Conservation (phyloP, 2,113 vertebrate genomes). For the Caranx ignobilis region DNA sequence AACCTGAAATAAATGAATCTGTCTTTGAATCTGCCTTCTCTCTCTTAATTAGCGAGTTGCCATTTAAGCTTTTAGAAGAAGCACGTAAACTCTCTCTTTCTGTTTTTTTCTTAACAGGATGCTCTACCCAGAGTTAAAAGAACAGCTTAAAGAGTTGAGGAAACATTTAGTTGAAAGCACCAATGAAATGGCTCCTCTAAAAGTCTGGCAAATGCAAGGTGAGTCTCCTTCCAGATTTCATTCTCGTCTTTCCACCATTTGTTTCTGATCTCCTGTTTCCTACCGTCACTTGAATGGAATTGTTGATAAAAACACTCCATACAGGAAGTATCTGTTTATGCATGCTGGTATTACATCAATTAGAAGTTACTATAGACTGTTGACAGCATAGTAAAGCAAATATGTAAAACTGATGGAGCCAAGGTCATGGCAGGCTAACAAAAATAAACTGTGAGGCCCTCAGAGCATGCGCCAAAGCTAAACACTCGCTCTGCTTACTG, state of each 20-base stretch:
- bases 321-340: not conserved
- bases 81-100: constrained; percentile 10
- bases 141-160: constrained; percentile 93
- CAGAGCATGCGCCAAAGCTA: not conserved
- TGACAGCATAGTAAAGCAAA: constrained; percentile 23
- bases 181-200: constrained; percentile 98
- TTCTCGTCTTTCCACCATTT: not conserved
- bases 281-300: not conserved
- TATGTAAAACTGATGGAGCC: constrained; percentile 1
- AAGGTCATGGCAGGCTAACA: not conserved
- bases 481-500: constrained; percentile 23
- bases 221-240: constrained; percentile 28
- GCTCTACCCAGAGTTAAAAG: constrained; percentile 90
- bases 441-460: constrained; percentile 24
- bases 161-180: constrained; percentile 98
- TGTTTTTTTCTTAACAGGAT: constrained; percentile 78
- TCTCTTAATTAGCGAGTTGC: constrained; percentile 26
- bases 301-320: constrained; percentile 5
- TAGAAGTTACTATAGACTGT: constrained; percentile 15
- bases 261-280: not conserved
- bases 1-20: constrained; percentile 38
- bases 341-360: not conserved
- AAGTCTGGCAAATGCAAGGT: constrained; percentile 99
- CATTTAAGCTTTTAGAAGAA: constrained; percentile 8
- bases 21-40: constrained; percentile 3